Percentiles rank a stretch among this genome's conserved stretches.
Conservation (phyloP, 2,113 vertebrate genomes). For the Monopterus albus region DNA sequence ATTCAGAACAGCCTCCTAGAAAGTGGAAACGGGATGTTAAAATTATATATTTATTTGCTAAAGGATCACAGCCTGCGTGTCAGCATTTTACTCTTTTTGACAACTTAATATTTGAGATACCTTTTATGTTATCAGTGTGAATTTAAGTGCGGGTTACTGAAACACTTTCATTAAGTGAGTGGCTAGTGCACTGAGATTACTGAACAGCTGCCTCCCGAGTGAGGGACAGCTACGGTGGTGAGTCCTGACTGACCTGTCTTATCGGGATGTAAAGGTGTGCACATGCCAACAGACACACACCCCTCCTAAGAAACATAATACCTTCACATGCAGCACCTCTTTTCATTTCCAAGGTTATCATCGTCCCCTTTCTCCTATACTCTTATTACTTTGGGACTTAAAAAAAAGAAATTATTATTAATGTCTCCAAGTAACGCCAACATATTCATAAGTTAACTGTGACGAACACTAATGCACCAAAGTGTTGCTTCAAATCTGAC, state of each 20-base stretch:
- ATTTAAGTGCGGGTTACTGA: constrained; percentile 67
- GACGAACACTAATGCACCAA: not conserved
- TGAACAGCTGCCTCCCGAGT: constrained; percentile 71
- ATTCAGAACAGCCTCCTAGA: not conserved
- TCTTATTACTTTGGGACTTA: not conserved
- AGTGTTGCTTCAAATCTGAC: not conserved
- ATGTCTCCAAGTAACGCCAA: not conserved
- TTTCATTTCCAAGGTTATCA: constrained; percentile 20
- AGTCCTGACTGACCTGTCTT: constrained; percentile 64
- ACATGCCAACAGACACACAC: constrained; percentile 23
- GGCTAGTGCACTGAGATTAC: constrained; percentile 74
- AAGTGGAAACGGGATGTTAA: constrained; percentile 5
- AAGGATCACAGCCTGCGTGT: constrained; percentile 7
- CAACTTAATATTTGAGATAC: constrained; percentile 26
- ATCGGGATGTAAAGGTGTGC: constrained; percentile 29
- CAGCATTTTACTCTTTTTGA: constrained; percentile 22
- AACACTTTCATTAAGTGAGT: constrained; percentile 74
- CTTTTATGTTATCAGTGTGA: constrained; percentile 47
- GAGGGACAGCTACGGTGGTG: constrained; percentile 53
- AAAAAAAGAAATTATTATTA: not conserved
- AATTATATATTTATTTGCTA: constrained; percentile 25
- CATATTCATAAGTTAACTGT: not conserved
- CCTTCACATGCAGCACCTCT: not conserved
- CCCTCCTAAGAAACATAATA: constrained; percentile 29
- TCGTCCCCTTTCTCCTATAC: not conserved